Conservation (phyloP, 1,140 invertebrate genomes). For the Drosophila eugracilis region DNA sequence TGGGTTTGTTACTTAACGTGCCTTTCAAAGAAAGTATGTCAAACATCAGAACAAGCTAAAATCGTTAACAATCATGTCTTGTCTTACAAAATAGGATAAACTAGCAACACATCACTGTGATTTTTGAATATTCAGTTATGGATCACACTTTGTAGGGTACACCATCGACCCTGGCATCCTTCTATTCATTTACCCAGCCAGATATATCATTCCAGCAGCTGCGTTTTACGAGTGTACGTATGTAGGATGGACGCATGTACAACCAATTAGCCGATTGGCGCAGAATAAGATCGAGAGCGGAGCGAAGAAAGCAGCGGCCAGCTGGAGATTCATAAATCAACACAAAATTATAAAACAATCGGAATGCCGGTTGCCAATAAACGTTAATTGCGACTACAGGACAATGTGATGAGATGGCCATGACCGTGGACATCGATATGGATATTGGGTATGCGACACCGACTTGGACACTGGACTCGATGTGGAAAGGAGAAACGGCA, state of each 20-base stretch:
- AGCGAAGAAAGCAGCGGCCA: conserved; percentile 19
- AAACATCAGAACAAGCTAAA: no score
- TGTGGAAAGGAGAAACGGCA: background rate
- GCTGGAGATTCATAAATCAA: conserved; percentile 59
- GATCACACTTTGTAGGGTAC: conserved; percentile 7
- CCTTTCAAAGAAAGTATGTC: no score
- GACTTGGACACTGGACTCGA: conserved; percentile 14
- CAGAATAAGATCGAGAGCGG: conserved; percentile 29
- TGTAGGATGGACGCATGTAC: conserved; percentile 43
- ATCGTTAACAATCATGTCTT: no score
- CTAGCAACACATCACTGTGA: no score
- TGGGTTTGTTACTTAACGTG: background rate
- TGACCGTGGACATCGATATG: conserved; percentile 19
- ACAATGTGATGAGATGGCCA: conserved; percentile 54
- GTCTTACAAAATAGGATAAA: no score
- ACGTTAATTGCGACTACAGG: conserved; percentile 56
- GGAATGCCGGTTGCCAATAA: conserved; percentile 41
- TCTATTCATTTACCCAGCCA: background rate
- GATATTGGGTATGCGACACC: conserved; percentile 19
- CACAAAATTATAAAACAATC: conserved; percentile 73
- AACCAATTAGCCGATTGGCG: conserved; percentile 70
- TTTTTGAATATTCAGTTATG: background rate
- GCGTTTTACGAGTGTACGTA: conserved; percentile 34
- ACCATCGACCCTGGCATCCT: no score
- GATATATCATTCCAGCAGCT: conserved; percentile 39